Evolutionary conservation across 2,113 vertebrate species (phyloP), one percentile per base, ranked within the genome.

Genomic region (Heloderma charlesbogerti): DNA sequence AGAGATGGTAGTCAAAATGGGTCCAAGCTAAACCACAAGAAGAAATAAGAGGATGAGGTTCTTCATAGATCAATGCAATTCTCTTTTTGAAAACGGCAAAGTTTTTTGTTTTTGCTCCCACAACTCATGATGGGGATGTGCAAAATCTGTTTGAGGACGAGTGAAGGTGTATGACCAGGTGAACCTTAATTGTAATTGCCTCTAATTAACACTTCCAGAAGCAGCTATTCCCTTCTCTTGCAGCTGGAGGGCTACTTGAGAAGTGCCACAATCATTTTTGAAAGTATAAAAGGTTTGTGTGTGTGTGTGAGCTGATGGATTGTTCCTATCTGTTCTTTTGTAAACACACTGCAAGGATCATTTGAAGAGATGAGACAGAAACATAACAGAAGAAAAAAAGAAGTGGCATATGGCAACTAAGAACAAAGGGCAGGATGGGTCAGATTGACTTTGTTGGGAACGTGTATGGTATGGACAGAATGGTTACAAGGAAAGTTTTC

Each of bases 181-280:
- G 91, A 94, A 90, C 37, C 71, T 72, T 90, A 90, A 93, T 92
- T 92, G 88, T 87, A 92, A 94, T 92, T 95, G 5, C 71, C 10
- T 91, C 85, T 95, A 93, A 96, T 96, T 94, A 95, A 77, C 86
- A 93, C 31, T 86, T 51, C n/a, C 71, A 91, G 45, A 22, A 93
- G 57, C 89, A 80, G 89, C 94, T 16, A 94, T 90, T 90, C 89
- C n/a, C 79, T 94, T 92, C 16, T 93, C 74, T 92, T 80, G 89
- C 77, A 93, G 84, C 40, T n/a, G 83, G 71, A 93, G 34, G 51
- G 16, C 84, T 48, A 89, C 63, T 92, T 87, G 69, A 92, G 85
- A 93, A 89, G 77, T 27, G 78, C 10, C 29, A 25, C 82, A 84
- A 85, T 93, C 90, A 40, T 37, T 12, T 63, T 90, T 71, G 84